Base-by-base conservation (phyloP, 2,888 invertebrate genomes). In the Tetramorium bicarinatum region DNA sequence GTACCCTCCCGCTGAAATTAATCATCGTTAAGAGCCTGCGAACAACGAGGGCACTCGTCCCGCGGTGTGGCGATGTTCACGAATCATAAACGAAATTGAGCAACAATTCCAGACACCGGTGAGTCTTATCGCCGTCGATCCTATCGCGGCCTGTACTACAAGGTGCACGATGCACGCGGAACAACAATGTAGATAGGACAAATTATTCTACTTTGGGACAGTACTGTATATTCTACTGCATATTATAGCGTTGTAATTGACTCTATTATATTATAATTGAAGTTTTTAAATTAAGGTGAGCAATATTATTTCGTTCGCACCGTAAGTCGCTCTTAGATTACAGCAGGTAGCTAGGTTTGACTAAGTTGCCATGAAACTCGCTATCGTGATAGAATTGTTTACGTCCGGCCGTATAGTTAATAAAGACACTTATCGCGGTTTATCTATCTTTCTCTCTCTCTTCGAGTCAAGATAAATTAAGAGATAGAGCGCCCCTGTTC, bases 301-400 rank as follows among this genome's bases (percentile, higher is more conserved):
- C 21, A 49, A 38, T 2, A 34, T 54, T 49, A 34, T 67, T 41
- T 66, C 29, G 21, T 1, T 44, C 44, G n/a, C 44, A 13, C 7
- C 56, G 7, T 29, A 59, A 4, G 3, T 47, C n/a, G 2, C 7
- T 8, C 21, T 21, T 21, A n/a, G 15, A 18, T 18, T 25, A 25
- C 25, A n/a, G 3, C 29, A 59, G 25, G 21, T 25, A 15, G 2
- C 29, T 34, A 34, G 0, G 29, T 34, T 34, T 34, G 47, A 3
- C 34, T 49, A 47, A 71, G 25, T 38, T 38, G 34, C 8, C 56
- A 21, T 15, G 47, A 54, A 41, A 44, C 80, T 85, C 77, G 88
- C 85, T 88, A 88, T 82, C 84, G 82, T 82, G 86, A 74, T 88
- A 81, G 62, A 88, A 87, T 64, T 83, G 81, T 88, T 88, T 88